Evolutionary conservation across 92 coral and sea anemone species (phyloP), one percentile per base, ranked within the genome.

Genomic region (Bergia sp.): DNA sequence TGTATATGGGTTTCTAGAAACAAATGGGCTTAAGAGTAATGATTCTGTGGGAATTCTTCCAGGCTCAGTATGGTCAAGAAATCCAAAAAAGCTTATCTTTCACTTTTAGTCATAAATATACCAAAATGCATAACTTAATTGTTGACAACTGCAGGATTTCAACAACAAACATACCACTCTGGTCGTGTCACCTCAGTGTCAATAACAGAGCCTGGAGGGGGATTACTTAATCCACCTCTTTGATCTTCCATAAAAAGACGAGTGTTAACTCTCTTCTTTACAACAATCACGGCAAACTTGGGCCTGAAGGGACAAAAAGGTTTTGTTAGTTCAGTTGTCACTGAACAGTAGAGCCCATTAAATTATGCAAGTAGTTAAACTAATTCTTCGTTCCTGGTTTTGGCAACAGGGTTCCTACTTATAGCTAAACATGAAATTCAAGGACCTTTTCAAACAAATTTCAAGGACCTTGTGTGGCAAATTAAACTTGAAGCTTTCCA

Each of bases 141-240:
- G 57, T 82, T 82, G n/a, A 7, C 44, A 29, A 8, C 23, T 40
- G 58, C 58, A 11, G 58, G 58, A 11, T 3, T 47, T 5, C 9
- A 47, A 53, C 29, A 20, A 23, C 13, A 18, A 16, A 89, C 94
- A 47, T 84, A 97, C 99, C 99, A 97, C 45, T 97, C 95, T 23
- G 90, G 90, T 3, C 93, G 92, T 1, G 99, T 97, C 85, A 97
- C 96, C 53, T 92, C 92, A 10, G 88, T 74, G 66, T 97, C 99
- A 37, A 94, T 91, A 21, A 97, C 96, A 57, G 99, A 92, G 38
- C 98, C 99, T 69, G 99, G 99, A 0, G 96, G 96, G 0, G 99
- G 99, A 85, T 97, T 97, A 42, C 72, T 81, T 71, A 93, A 85
- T 74, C 88, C 90, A 0, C 85, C 73, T 40, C 87, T 82, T 0